phyloP scores from a whole-genome alignment of 1,140 invertebrate genomes.

The Musca vetustissima region DNA sequence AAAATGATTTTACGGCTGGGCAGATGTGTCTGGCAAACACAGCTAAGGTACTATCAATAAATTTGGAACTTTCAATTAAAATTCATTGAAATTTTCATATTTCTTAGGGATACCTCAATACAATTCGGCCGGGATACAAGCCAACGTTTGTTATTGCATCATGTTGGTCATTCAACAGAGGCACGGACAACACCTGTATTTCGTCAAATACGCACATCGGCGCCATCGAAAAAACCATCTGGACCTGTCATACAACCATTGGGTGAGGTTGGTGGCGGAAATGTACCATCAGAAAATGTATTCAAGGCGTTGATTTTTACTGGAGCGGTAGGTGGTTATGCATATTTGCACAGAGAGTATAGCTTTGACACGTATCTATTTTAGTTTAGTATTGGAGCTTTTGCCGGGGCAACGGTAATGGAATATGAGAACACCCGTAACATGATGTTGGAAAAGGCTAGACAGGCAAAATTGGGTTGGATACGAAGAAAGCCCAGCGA shows the following conservation, averaged over 20 bases:
- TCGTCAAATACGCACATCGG: constrained; percentile 10
- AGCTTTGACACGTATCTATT: constrained; percentile 30
- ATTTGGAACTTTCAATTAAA: too few species aligned
- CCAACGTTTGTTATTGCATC: constrained; percentile 12
- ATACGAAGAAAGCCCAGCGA: constrained; percentile 34
- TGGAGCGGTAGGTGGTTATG: constrained; percentile 60
- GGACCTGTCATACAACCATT: not conserved
- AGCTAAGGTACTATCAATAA: constrained; percentile 1
- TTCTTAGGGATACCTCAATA: not conserved
- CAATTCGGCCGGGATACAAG: not conserved
- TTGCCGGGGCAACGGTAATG: constrained; percentile 78
- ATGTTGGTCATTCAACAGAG: not conserved
- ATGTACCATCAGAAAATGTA: constrained; percentile 57
- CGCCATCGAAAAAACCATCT: not conserved
- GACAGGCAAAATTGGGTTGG: constrained; percentile 58
- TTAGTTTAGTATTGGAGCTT: constrained; percentile 69
- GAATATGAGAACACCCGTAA: constrained; percentile 82
- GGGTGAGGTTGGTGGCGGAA: constrained; percentile 32
- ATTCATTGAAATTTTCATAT: not conserved
- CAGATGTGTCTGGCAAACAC: constrained; percentile 2
- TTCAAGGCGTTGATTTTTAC: constrained; percentile 72
- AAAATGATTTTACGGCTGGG: constrained; percentile 6
- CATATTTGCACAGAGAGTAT: not conserved
- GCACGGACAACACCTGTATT: not conserved
- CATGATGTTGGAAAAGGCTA: constrained; percentile 63